Percentiles rank a stretch among this genome's conserved stretches.
Evolutionary conservation across 2,888 invertebrate species (phyloP).

Genomic region (Netelia inedita): DNA sequence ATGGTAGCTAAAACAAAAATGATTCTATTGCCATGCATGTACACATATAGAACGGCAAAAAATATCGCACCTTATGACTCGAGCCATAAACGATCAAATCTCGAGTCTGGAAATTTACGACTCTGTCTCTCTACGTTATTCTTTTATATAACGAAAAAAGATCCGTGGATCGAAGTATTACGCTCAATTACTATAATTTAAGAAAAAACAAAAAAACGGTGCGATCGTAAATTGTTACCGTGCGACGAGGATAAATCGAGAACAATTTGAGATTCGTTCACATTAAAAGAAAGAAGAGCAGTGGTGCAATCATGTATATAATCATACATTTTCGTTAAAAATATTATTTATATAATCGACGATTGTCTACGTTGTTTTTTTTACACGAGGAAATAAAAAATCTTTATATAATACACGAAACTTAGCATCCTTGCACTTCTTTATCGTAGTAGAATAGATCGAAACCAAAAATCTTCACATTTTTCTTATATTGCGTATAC

Average conservation of each 20-base stretch:
- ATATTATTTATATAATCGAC: conserved; percentile 62
- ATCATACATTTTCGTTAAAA: conserved; percentile 53
- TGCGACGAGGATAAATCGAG: not conserved
- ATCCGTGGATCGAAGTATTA: conserved; percentile 38
- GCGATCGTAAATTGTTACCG: conserved; percentile 2
- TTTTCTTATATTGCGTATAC: conserved; percentile 57
- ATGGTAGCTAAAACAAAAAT: conserved; percentile 1
- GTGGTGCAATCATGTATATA: conserved; percentile 60
- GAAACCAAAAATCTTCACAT: conserved; percentile 39
- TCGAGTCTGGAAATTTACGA: conserved; percentile 1
- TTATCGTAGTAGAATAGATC: conserved; percentile 73
- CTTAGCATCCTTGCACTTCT: conserved; percentile 67
- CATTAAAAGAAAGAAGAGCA: conserved; percentile 9
- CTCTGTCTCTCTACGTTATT: conserved; percentile 31
- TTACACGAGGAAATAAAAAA: conserved; percentile 47
- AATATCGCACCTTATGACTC: conserved; percentile 21
- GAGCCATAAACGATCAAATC: conserved; percentile 31
- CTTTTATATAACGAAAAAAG: conserved; percentile 26
- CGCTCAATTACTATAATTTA: conserved; percentile 63
- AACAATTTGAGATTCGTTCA: conserved; percentile 26
- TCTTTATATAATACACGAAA: conserved; percentile 29
- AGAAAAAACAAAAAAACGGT: not conserved
- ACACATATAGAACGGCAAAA: not conserved
- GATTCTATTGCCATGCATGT: conserved; percentile 32
- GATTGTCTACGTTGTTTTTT: conserved; percentile 54